Base-by-base conservation (phyloP, 2,888 invertebrate species). In the Bembecia ichneumoniformis region DNA sequence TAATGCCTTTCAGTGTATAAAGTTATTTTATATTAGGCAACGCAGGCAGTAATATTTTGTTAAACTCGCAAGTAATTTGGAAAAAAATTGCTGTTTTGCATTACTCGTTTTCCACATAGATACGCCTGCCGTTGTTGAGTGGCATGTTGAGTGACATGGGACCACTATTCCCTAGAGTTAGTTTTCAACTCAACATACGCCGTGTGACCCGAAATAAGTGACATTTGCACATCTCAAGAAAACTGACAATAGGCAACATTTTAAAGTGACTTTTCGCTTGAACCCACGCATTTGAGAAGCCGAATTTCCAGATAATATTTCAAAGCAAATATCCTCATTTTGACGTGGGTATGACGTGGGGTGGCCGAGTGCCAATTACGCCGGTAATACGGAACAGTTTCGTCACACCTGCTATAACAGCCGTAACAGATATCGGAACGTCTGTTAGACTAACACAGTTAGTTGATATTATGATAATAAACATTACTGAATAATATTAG, bases 271-370 rank as follows among this genome's bases (percentile, higher is more conserved):
- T 40, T 40, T 40, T n/a, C 13, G 40, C 11, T 40, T 5, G 16
- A 15, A 44, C 16, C 44, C 13, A 5, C 44, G 7, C 46, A 34
- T 17, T 46, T n/a, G 34, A 20, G 14, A 46, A 28, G 46, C 46
- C 34, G 47, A 50, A 47, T 47, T 46, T 50, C 47, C 17, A 28
- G 36, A 47, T 28, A 11, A 50, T 50, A 50, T 50, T 47, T 47
- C 50, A 50, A 50, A 50, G 47, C 43, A 44, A 50, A 43, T 47
- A 46, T 11, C 46, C 20, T 43, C 44, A 47, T 10, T 35, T 43
- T 50, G 50, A 50, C 47, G 14, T 47, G 50, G 50, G 47, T 50
- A 34, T 50, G 50, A 50, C 50, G 43, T 40, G 47, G 50, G 50
- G 35, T 43, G 14, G 43, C 35, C 14, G 43, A 50, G 50, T 47